Percentiles rank a stretch among this genome's conserved stretches.
Evolutionary conservation across 92 coral and sea anemone species (phyloP).

Genomic region (Parazoanthus darwini): DNA sequence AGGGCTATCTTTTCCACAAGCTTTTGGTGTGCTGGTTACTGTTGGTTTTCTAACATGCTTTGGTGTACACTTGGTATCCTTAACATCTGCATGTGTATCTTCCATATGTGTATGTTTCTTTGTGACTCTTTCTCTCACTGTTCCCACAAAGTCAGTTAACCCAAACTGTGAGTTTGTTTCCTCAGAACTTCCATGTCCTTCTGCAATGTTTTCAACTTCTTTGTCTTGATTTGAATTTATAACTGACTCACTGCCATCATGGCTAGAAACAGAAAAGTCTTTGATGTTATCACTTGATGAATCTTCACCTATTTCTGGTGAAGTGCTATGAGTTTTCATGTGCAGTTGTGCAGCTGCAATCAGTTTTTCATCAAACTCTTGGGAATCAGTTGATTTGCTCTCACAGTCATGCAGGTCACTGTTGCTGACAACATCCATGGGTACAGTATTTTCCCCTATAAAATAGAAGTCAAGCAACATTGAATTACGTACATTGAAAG

Average conservation of each 20-base stretch:
- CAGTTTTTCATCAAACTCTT: slow-evolving; percentile 1
- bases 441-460: background rate
- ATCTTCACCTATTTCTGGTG: background rate
- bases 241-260: background rate
- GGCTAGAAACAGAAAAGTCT: background rate
- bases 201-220: no score
- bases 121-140: background rate
- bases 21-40: background rate
- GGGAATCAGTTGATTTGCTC: background rate
- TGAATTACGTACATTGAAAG: no score
- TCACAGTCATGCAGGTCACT: background rate
- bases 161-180: background rate
- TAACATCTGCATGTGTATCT: background rate
- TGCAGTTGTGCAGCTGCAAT: background rate
- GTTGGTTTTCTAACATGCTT: background rate
- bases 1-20: background rate
- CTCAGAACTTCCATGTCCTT: background rate
- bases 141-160: background rate
- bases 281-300: background rate
- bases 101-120: background rate
- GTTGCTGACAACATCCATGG: background rate
- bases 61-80: background rate
- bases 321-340: background rate
- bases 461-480: background rate
- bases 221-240: background rate